Conservation (phyloP, 2,113 vertebrate species). For the Dendrocopos noguchii region DNA sequence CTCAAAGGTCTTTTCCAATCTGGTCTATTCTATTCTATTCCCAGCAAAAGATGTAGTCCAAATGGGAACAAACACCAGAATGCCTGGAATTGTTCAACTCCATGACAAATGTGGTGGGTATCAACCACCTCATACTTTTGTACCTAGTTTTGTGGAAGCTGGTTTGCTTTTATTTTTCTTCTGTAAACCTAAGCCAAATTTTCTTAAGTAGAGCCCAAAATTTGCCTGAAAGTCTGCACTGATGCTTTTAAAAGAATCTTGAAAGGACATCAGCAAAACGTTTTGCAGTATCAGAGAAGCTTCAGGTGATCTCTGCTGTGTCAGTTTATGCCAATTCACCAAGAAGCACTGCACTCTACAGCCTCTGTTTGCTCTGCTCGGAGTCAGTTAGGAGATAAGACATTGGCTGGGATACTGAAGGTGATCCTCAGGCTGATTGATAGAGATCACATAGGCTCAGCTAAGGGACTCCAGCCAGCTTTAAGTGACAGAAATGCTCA, state of each 20-base stretch:
- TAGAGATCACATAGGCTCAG: constrained; percentile 23
- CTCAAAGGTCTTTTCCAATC: no score
- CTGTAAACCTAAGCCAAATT: not conserved
- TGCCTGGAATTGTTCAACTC: not conserved
- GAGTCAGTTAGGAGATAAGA: constrained; percentile 26
- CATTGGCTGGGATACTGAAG: not conserved
- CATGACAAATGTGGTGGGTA: rapidly evolving
- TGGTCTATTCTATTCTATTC: no score
- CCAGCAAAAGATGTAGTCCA: not conserved
- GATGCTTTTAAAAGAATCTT: not conserved
- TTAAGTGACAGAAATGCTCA: constrained; percentile 3
- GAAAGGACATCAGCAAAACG: not conserved
- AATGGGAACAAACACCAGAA: not conserved
- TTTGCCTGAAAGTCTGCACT: not conserved
- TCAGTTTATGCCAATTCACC: not conserved
- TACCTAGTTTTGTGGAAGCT: not conserved
- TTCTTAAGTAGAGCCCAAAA: not conserved
- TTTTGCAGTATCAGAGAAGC: not conserved
- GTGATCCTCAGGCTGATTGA: constrained; percentile 35
- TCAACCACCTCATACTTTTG: not conserved
- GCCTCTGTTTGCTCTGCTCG: not conserved
- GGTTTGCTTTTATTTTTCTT: not conserved
- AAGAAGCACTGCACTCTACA: not conserved
- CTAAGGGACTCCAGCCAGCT: constrained; percentile 26
- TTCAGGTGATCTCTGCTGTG: not conserved